Conservation (phyloP, 23 tunicate species). For the Phallusia fumigata region DNA sequence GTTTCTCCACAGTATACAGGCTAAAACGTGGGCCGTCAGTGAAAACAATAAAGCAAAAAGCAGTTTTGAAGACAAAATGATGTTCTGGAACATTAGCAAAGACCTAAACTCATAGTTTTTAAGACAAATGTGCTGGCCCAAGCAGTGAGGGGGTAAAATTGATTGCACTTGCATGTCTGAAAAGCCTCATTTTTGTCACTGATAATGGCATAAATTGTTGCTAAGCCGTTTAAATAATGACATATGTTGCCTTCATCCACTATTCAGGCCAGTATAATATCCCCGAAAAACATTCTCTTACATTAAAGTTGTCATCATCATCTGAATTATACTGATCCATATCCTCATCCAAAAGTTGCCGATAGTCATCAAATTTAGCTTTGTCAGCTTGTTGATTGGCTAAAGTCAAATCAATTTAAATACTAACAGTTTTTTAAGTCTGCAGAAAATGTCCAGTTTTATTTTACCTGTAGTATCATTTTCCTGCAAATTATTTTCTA, state of each 20-base stretch:
- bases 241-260: no score
- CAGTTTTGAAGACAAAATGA: no score
- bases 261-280: no score
- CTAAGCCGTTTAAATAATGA: no score
- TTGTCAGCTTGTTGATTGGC: background rate
- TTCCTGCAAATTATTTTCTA: background rate
- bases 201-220: no score
- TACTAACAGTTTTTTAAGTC: background rate
- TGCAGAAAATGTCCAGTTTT: background rate
- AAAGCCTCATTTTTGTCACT: no score
- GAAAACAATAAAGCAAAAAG: background rate
- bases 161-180: no score
- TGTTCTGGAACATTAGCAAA: no score
- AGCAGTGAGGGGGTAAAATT: no score
- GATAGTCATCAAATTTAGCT: conserved; percentile 10
- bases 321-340: conserved; percentile 56
- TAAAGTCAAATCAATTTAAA: background rate
- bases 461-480: background rate
- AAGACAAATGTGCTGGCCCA: no score
- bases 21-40: conserved; percentile 18
- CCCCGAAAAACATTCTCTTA: no score
- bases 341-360: conserved; percentile 30
- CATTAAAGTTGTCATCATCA: conserved; percentile 68
- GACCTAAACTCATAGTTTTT: no score
- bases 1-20: conserved; percentile 78